phyloP scores from a whole-genome alignment of 2,797 vertebrate genomes.

The Channa striata region DNA sequence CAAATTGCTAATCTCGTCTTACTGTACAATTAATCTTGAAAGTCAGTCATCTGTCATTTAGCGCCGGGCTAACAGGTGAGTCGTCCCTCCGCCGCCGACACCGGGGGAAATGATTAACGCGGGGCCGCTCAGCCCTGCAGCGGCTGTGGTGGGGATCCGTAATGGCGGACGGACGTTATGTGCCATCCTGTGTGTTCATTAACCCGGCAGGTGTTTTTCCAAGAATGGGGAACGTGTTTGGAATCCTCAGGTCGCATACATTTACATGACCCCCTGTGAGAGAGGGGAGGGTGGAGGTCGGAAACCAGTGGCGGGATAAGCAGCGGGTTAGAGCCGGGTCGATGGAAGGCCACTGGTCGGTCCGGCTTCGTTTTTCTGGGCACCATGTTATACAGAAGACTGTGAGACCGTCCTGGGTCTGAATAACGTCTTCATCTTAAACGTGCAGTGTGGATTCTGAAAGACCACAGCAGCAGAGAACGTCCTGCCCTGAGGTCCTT shows the following conservation, averaged over 20 bases:
- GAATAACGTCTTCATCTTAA: too few relatives aligned
- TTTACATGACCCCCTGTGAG: too few relatives aligned
- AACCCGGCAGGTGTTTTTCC: slow-evolving; percentile 68
- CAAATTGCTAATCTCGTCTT: too few relatives aligned
- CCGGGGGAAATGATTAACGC: slow-evolving; percentile 71
- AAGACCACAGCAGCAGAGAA: too few relatives aligned
- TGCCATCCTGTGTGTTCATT: slow-evolving; percentile 64
- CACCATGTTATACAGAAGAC: too few relatives aligned
- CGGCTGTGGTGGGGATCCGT: slow-evolving; percentile 59
- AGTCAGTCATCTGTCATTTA: slow-evolving; percentile 25
- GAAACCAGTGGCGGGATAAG: too few relatives aligned
- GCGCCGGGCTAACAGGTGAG: slow-evolving; percentile 36
- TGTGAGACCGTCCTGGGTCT: too few relatives aligned
- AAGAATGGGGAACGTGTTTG: slow-evolving; percentile 68
- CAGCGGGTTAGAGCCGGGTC: slow-evolving; percentile 17
- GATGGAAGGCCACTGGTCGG: slow-evolving; percentile 6
- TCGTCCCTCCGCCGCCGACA: slow-evolving; percentile 33
- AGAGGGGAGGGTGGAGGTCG: too few relatives aligned
- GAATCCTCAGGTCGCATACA: slow-evolving; percentile 60
- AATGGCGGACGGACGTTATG: slow-evolving; percentile 44
- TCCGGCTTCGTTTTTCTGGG: not conserved
- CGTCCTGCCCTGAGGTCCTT: too few relatives aligned
- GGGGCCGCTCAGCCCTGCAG: slow-evolving; percentile 24
- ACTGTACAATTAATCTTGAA: too few relatives aligned
- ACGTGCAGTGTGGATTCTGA: too few relatives aligned